A percentile compares a stretch with the other conserved stretches of the same genome.
These are phyloP conservation scores for Mercenaria mercenaria DNA, from an alignment of 1,140 invertebrate species.

Conservation along the genomic window DNA sequence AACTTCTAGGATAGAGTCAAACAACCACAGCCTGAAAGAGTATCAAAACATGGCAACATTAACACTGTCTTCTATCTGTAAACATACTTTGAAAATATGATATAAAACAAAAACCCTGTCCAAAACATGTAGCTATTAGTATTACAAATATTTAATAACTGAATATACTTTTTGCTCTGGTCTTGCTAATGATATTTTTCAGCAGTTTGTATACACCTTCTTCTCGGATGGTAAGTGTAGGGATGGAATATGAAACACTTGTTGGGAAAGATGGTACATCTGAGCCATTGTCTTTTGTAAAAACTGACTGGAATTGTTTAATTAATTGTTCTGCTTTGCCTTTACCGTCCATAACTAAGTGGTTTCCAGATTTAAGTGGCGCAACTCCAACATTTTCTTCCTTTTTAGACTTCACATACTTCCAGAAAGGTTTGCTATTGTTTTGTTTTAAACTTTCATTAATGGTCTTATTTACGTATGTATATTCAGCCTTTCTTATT, in stretches of 20 bases:
- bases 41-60: too few relatives aligned
- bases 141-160: too few relatives aligned
- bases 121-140: too few relatives aligned
- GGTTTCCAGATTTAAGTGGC: not conserved
- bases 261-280: not conserved
- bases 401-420: slow-evolving; percentile 8
- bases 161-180: too few relatives aligned
- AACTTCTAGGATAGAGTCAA: not conserved
- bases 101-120: too few relatives aligned
- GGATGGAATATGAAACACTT: not conserved
- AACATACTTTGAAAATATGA: too few relatives aligned
- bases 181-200: not conserved
- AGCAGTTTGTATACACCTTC: slow-evolving; percentile 26
- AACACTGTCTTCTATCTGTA: not conserved
- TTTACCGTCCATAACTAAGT: slow-evolving; percentile 1
- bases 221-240: not conserved
- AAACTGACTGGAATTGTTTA: slow-evolving; percentile 60
- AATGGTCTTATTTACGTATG: slow-evolving; percentile 4
- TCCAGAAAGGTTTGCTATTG: slow-evolving; percentile 10
- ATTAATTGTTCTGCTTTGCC: slow-evolving; percentile 19
- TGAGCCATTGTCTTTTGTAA: not conserved
- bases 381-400: slow-evolving; percentile 30
- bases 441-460: slow-evolving; percentile 9
- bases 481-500: slow-evolving; percentile 27
- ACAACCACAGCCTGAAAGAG: slow-evolving; percentile 1